phyloP scores from a whole-genome alignment of 1,140 invertebrate genomes.

The Bombus confusus region DNA sequence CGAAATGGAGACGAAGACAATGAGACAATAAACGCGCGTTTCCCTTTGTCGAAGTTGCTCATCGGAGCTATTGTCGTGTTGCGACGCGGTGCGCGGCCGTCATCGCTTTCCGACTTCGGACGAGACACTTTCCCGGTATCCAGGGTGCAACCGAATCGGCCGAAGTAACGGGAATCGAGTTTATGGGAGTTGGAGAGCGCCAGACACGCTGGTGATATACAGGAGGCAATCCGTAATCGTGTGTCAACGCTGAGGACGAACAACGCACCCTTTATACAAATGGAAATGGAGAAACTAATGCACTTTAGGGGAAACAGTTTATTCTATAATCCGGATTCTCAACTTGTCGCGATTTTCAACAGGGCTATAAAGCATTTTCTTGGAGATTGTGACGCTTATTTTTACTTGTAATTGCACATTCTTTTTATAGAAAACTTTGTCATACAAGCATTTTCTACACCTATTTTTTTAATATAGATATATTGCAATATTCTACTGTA shows the following conservation, averaged over 20 bases:
- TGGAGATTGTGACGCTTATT: neutral
- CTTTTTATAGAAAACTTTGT: no score
- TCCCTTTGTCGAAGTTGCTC: conserved; percentile 61
- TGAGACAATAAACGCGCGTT: conserved; percentile 58
- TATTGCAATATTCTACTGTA: no score
- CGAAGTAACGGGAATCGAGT: neutral
- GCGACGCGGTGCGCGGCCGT: neutral
- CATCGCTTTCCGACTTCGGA: conserved; percentile 14
- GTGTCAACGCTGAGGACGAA: neutral
- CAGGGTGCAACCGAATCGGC: conserved; percentile 4
- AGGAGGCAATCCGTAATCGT: neutral
- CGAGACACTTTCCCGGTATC: neutral
- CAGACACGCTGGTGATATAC: neutral
- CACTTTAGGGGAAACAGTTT: neutral
- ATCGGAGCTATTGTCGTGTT: conserved; percentile 44
- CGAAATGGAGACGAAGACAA: conserved; percentile 45
- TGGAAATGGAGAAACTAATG: neutral
- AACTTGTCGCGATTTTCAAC: neutral
- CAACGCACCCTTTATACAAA: neutral
- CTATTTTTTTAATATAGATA: neutral
- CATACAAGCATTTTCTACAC: no score
- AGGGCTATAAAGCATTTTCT: neutral
- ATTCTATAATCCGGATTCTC: no score
- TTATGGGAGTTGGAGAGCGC: neutral
- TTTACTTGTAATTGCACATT: neutral